Base-by-base conservation (phyloP, 2,797 vertebrate genomes). In the Choloepus didactylus region DNA sequence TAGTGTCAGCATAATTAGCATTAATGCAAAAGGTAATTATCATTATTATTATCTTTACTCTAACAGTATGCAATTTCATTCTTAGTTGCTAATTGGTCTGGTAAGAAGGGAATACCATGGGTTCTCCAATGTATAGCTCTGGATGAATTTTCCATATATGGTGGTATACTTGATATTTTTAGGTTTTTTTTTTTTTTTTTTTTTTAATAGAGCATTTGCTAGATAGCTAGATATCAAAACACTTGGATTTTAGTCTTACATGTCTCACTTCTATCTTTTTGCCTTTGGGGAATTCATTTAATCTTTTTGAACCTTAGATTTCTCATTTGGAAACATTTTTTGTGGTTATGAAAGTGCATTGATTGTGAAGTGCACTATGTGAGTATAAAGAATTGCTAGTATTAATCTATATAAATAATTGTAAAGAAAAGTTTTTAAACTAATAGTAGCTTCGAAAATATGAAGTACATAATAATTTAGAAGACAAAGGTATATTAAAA, bases 401-500 rank as follows among this genome's bases (percentile, higher is more conserved):
- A 77, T 19, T 12, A 72, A 49, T 86, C 41, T 62, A 49, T 60
- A 51, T n/a, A 69, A 64, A 77, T 91, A 31, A 75, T 67, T 87
- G 62, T 21, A 75, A 60, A 70, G 64, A 69, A 75, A 38, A 10
- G 14, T 27, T 60, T 29, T 87, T 59, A 0, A 49, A 88, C 16
- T 69, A 69, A 66, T 54, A 67, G 6, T 85, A 69, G 7, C 19
- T 75, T 38, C 89, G 16, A 6, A 77, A 76, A 81, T 87, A 64
- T 60, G 69, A 84, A 66, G 2, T 80, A 90, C 72, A 56, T 87
- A 88, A 41, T 77, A 76, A n/a, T 89, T 81, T 38, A 84, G 44
- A 64, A 51, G 12, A 41, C 23, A 79, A 87, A 76, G 2, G 0
- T 49, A 14, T 70, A 18, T 59, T 94, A 12, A 87, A 91, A 59